These are phyloP conservation scores for Heterochromis multidens DNA, from an alignment of 2,113 vertebrate species.

Conservation along the genomic window DNA sequence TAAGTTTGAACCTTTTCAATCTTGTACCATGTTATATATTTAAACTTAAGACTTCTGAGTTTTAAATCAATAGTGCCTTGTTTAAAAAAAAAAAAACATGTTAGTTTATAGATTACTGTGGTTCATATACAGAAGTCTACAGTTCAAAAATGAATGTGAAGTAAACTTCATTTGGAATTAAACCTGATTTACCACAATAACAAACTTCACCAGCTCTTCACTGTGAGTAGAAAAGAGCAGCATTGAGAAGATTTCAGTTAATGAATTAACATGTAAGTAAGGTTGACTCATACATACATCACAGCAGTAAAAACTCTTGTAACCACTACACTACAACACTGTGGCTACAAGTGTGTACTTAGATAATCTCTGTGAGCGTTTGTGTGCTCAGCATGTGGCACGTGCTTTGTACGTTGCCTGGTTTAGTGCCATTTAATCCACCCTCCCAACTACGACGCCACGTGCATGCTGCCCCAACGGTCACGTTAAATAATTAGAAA, in stretches of 20 bases:
- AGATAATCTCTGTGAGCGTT: slow-evolving; percentile 6
- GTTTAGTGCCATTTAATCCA: slow-evolving; percentile 28
- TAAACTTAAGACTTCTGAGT: background rate
- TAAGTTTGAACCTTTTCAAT: background rate
- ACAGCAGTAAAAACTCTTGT: background rate
- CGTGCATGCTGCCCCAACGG: slow-evolving; percentile 17
- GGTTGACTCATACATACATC: background rate
- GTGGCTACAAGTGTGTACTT: background rate
- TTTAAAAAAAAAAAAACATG: background rate
- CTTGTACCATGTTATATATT: background rate
- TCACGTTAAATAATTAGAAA: slow-evolving; percentile 30
- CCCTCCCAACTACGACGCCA: slow-evolving; percentile 26
- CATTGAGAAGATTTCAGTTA: background rate
- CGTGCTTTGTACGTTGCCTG: slow-evolving; percentile 36
- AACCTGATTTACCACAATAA: background rate
- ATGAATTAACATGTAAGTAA: background rate
- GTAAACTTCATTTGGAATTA: background rate
- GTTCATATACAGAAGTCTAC: background rate
- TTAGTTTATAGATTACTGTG: background rate
- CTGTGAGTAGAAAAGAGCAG: background rate
- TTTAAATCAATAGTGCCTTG: background rate
- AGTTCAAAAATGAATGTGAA: background rate
- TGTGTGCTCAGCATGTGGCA: slow-evolving; percentile 31
- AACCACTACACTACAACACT: background rate
- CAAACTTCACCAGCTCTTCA: background rate